These are phyloP conservation scores for Sturmia bella DNA, from an alignment of 2,888 invertebrate species.

Conservation along the genomic window DNA sequence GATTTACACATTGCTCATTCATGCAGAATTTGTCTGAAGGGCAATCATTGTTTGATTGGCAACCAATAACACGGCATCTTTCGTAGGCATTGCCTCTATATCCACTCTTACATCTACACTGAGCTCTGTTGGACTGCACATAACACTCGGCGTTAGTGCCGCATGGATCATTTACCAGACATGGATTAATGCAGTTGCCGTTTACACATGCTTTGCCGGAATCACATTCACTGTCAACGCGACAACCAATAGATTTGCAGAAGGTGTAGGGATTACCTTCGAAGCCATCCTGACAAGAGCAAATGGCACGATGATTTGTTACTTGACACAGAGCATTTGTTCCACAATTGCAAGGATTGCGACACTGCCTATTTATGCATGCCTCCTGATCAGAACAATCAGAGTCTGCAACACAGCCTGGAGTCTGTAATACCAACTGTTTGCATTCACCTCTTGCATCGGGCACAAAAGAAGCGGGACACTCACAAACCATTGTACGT, in stretches of 20 bases:
- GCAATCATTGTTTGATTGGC: slow-evolving; percentile 93
- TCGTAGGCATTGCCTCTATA: slow-evolving; percentile 90
- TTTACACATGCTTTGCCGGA: slow-evolving; percentile 92
- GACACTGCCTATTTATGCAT: slow-evolving; percentile 92
- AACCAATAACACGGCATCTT: slow-evolving; percentile 90
- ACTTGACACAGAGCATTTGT: slow-evolving; percentile 91
- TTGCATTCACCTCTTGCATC: slow-evolving; percentile 90
- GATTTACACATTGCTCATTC: slow-evolving; percentile 92
- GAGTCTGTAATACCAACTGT: slow-evolving; percentile 86
- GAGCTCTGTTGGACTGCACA: slow-evolving; percentile 87
- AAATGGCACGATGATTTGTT: slow-evolving; percentile 91
- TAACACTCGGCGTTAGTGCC: slow-evolving; percentile 92
- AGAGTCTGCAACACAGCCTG: slow-evolving; percentile 89
- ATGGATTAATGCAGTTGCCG: slow-evolving; percentile 93
- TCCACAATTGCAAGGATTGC: slow-evolving; percentile 94
- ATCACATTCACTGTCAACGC: slow-evolving; percentile 91
- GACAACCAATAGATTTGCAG: slow-evolving; percentile 91
- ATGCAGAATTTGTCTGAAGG: slow-evolving; percentile 92
- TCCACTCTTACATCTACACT: slow-evolving; percentile 91
- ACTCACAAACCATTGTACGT: slow-evolving; percentile 93
- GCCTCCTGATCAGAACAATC: slow-evolving; percentile 91
- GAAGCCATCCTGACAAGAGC: slow-evolving; percentile 91
- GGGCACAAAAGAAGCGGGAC: slow-evolving; percentile 92
- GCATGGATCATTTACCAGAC: slow-evolving; percentile 90
- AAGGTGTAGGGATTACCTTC: slow-evolving; percentile 93